Conservation (phyloP, 1,140 invertebrate species). For the Plutomurus gul region DNA sequence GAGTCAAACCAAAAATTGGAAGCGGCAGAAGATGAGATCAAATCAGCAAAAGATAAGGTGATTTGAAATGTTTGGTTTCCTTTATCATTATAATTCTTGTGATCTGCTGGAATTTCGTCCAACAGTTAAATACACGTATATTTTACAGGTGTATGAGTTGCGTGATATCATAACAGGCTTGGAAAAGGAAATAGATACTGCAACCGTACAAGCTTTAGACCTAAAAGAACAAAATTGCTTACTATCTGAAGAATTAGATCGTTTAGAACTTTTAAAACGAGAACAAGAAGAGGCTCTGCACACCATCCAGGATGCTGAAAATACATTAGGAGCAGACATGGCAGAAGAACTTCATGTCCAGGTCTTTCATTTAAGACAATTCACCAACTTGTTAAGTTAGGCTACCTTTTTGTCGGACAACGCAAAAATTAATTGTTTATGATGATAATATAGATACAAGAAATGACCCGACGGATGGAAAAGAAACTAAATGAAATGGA, state of each 20-base stretch:
- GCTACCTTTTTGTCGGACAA: not conserved
- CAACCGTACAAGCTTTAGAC: conserved; percentile 61
- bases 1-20: conserved; percentile 55
- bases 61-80: not conserved
- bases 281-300: conserved; percentile 57
- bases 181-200: conserved; percentile 71
- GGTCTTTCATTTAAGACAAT: too few species aligned
- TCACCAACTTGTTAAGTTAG: not conserved
- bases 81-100: not conserved
- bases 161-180: conserved; percentile 76
- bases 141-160: conserved; percentile 63
- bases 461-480: conserved; percentile 30
- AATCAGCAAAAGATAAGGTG: conserved; percentile 70
- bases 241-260: conserved; percentile 64
- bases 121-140: too few species aligned
- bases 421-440: not conserved
- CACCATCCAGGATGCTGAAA: conserved; percentile 25
- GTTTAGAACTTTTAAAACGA: conserved; percentile 62
- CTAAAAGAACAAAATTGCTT: conserved; percentile 62
- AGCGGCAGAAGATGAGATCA: conserved; percentile 65
- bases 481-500: conserved; percentile 49
- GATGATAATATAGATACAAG: conserved; percentile 9
- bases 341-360: conserved; percentile 48
- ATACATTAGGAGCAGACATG: conserved; percentile 20
- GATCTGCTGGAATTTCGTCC: not conserved